A percentile compares a stretch with the other conserved stretches of the same genome.
phyloP scores from a whole-genome alignment of 1,140 invertebrate species.

The Drosophila carrolli region DNA sequence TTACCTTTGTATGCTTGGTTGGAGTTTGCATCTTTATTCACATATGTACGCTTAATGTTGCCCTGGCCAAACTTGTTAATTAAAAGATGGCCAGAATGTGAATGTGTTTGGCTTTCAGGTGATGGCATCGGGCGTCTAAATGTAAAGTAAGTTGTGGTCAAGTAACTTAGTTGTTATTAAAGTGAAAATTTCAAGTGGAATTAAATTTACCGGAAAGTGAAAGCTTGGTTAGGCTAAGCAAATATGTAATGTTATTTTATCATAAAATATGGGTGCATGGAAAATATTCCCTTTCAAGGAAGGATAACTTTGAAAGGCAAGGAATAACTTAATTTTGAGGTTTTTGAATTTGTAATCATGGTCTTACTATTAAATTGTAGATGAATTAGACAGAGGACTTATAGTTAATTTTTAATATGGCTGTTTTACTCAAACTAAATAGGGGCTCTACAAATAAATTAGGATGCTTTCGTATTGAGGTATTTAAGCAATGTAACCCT shows the following conservation, averaged over 20 bases:
- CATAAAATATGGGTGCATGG: background rate
- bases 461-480: no score
- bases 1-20: slow-evolving; percentile 28
- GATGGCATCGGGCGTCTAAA: background rate
- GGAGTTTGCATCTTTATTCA: slow-evolving; percentile 14
- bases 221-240: background rate
- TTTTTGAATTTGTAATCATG: background rate
- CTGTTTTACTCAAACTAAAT: no score
- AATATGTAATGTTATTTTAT: slow-evolving; percentile 10
- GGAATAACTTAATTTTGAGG: background rate
- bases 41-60: slow-evolving; percentile 20
- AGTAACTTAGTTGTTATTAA: slow-evolving; percentile 12
- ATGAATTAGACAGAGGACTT: no score
- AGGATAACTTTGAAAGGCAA: background rate
- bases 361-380: no score
- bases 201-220: slow-evolving; percentile 32
- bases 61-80: slow-evolving; percentile 61
- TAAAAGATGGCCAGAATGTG: slow-evolving; percentile 60
- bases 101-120: slow-evolving; percentile 38
- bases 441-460: no score
- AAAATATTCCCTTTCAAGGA: slow-evolving; percentile 1
- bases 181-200: slow-evolving; percentile 3
- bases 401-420: no score
- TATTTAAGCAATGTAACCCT: background rate
- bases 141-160: background rate